phyloP scores from a whole-genome alignment of 2,888 invertebrate genomes.

The Rambutsinella grinnellia region DNA sequence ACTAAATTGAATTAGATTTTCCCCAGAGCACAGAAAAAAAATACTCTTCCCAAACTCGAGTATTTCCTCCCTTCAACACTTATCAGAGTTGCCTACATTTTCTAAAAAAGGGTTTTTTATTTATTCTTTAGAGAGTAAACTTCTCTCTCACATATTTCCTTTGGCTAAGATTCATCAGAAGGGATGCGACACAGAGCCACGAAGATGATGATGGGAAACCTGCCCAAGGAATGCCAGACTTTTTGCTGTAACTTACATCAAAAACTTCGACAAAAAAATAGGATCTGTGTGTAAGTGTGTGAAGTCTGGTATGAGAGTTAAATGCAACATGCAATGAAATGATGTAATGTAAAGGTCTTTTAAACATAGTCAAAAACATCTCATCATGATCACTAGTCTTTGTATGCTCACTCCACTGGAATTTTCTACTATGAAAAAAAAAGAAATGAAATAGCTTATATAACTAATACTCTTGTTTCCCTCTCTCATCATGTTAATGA shows the following conservation, averaged over 20 bases:
- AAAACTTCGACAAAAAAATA: background rate
- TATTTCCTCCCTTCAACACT: too few relatives aligned
- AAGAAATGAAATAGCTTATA: background rate
- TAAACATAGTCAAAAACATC: conserved; percentile 10
- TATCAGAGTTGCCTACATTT: too few relatives aligned
- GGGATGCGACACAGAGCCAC: conserved; percentile 2
- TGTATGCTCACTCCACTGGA: conserved; percentile 32
- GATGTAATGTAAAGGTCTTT: conserved; percentile 14
- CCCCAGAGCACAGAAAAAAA: too few relatives aligned
- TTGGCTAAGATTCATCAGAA: background rate
- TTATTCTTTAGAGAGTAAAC: background rate
- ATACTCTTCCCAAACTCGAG: too few relatives aligned
- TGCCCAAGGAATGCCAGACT: conserved; percentile 30
- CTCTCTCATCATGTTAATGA: too few relatives aligned
- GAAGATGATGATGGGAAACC: conserved; percentile 17
- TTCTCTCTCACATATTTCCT: background rate
- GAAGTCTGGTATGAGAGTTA: background rate
- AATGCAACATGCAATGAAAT: background rate
- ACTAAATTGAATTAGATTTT: too few relatives aligned
- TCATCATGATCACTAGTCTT: conserved; percentile 1
- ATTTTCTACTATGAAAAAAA: conserved; percentile 25
- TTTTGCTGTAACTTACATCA: conserved; percentile 29
- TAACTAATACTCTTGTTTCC: background rate
- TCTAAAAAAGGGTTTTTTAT: background rate
- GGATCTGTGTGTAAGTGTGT: too few relatives aligned